phyloP scores from a whole-genome alignment of 1,140 invertebrate species.

The Mactra quadrangularis region DNA sequence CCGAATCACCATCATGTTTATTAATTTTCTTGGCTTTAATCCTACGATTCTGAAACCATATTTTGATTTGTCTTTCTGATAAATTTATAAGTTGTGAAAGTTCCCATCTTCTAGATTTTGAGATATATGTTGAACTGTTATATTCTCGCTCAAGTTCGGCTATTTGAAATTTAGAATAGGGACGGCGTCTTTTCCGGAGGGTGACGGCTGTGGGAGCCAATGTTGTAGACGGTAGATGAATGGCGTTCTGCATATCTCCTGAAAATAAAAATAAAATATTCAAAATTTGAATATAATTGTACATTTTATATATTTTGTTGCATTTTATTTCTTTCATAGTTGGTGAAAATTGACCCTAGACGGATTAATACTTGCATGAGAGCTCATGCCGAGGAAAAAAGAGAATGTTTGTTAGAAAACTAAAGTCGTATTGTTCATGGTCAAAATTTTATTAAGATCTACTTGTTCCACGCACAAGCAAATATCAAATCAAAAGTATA shows the following conservation, averaged over 20 bases:
- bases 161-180: constrained; percentile 97
- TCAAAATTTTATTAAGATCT: too few relatives aligned
- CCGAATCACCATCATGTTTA: constrained; percentile 75
- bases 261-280: constrained; percentile 68
- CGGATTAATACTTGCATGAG: too few relatives aligned
- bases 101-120: constrained; percentile 96
- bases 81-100: constrained; percentile 95
- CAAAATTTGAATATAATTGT: too few relatives aligned
- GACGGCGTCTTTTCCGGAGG: constrained; percentile 91
- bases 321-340: too few relatives aligned
- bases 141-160: constrained; percentile 97
- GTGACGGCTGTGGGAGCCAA: constrained; percentile 79
- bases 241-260: constrained; percentile 65
- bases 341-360: too few relatives aligned
- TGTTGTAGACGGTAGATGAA: constrained; percentile 79
- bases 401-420: too few relatives aligned
- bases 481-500: too few relatives aligned
- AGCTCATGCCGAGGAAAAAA: too few relatives aligned
- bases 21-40: constrained; percentile 94
- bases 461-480: too few relatives aligned
- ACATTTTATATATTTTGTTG: too few relatives aligned
- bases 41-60: constrained; percentile 99
- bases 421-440: too few relatives aligned
- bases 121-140: constrained; percentile 97
- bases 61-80: constrained; percentile 96